Percentiles rank a stretch among this genome's conserved stretches.
Conservation (phyloP, 35 echinoderm and acorn worm genomes). For the Apostichopus parvimensis region DNA sequence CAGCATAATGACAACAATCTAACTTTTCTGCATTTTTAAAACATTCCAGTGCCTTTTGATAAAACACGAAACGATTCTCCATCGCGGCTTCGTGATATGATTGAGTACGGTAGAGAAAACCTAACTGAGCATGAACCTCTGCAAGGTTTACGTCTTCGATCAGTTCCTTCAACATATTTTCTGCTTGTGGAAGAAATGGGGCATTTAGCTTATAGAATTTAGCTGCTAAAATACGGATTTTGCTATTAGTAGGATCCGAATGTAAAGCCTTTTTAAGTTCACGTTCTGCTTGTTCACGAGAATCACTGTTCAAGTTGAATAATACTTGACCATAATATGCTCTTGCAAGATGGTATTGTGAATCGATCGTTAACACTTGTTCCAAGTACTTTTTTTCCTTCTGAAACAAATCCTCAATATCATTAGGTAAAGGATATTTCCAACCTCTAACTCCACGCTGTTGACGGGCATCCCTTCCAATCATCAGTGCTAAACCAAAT, state of each 20-base stretch:
- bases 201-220: not conserved
- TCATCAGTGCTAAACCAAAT: constrained; percentile 14
- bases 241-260: not conserved
- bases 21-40: not conserved
- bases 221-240: not conserved
- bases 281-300: not conserved
- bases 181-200: not conserved
- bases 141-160: not conserved
- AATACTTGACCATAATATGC: not conserved
- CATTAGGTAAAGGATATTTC: not conserved
- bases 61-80: not conserved
- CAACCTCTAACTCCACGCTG: not conserved
- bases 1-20: not conserved
- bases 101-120: not conserved
- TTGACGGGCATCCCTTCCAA: constrained; percentile 21
- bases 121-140: not conserved
- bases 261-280: not conserved
- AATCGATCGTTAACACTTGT: not conserved
- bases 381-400: not conserved
- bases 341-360: not conserved
- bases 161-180: not conserved
- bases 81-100: not conserved
- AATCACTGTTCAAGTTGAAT: not conserved
- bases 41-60: not conserved
- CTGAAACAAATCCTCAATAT: not conserved